Evolutionary conservation across 2,113 vertebrate species (phyloP).

Genomic region (Hippocampus abdominalis): DNA sequence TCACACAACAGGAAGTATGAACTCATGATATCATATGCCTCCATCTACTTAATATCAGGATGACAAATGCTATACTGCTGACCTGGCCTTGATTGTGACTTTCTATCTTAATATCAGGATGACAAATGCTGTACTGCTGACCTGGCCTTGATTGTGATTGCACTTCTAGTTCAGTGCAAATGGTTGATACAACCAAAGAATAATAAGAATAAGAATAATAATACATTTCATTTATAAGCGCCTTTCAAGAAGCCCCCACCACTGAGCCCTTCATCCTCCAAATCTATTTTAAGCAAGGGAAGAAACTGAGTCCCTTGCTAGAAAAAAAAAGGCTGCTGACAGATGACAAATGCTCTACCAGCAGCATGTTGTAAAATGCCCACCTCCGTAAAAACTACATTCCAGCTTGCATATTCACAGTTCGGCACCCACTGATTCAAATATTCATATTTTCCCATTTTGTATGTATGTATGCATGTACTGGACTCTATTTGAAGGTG

Average conservation of each 20-base stretch:
- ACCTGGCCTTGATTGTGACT: background rate
- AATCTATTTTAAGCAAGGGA: background rate
- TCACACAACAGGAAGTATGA: background rate
- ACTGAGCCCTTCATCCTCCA: background rate
- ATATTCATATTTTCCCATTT: no score
- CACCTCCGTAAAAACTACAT: no score
- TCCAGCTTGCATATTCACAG: no score
- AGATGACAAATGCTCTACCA: no score
- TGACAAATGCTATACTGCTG: background rate
- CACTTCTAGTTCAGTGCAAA: conserved; percentile 33
- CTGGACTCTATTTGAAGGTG: no score
- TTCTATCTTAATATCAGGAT: background rate
- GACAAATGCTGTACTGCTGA: background rate
- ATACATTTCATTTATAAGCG: no score
- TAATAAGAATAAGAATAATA: no score
- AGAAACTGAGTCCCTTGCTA: no score
- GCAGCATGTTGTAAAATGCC: no score
- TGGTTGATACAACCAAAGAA: conserved; percentile 49
- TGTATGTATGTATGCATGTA: no score
- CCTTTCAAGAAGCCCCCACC: conserved; percentile 56
- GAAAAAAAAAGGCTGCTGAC: no score
- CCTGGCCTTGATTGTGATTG: background rate
- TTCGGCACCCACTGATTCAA: no score
- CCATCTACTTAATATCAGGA: background rate
- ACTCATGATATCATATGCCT: background rate